A percentile compares a stretch with the other conserved stretches of the same genome.
Conservation (phyloP, 2,797 vertebrate genomes). For the Morelia viridis region DNA sequence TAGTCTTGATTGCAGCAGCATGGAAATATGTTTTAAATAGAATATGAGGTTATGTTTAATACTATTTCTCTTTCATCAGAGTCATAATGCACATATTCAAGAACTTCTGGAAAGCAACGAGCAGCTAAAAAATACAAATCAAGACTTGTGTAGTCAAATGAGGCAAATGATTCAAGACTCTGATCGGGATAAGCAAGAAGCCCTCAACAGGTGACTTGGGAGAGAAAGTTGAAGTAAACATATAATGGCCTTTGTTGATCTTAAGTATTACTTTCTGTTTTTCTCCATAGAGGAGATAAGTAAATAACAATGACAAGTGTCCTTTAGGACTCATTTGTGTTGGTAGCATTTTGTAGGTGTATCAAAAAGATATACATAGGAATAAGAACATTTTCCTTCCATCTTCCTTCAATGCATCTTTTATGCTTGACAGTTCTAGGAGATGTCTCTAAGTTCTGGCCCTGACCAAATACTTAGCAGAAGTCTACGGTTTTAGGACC, state of each 20-base stretch:
- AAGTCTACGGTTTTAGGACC: not conserved
- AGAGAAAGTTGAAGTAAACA: not conserved
- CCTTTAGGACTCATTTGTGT: not conserved
- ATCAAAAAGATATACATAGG: not conserved
- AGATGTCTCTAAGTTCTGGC: not conserved
- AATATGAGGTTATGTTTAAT: not conserved
- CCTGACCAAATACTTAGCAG: not conserved
- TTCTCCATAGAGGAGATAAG: not conserved
- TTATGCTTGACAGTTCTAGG: not conserved
- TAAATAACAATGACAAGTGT: not conserved
- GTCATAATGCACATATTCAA: conserved; percentile 71
- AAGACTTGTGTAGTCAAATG: conserved; percentile 93
- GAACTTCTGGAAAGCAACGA: conserved; percentile 85
- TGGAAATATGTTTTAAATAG: not conserved
- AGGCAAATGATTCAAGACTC: conserved; percentile 93
- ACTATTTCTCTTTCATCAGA: conserved; percentile 63
- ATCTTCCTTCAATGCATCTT: not conserved
- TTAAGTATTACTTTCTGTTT: not conserved
- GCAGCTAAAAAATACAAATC: conserved; percentile 84
- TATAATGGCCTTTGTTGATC: not conserved
- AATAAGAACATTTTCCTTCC: not conserved
- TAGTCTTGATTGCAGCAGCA: not conserved
- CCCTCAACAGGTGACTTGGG: conserved; percentile 79
- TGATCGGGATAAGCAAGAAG: conserved; percentile 93
- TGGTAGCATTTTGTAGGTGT: not conserved